Evolutionary conservation across 1,140 invertebrate species (phyloP), one percentile per base, ranked within the genome.

Genomic region (Hycleus phaleratus): DNA sequence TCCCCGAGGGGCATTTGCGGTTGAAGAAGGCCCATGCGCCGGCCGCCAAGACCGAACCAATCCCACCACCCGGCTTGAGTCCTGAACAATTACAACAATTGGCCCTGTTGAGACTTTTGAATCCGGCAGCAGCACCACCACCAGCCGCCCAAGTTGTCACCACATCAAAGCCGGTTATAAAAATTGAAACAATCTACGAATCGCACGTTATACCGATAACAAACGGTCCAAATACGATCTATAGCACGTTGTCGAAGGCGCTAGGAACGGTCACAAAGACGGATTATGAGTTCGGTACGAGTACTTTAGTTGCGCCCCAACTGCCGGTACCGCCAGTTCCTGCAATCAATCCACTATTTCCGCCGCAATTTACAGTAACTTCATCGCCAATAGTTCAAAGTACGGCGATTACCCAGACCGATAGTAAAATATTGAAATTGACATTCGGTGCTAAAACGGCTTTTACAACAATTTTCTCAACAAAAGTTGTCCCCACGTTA

Each of bases 381-480:
- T 90, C 87, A n/a, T 87, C 87, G 0, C 88, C 90, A 0, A 77
- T 92, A 10, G 79, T 91, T 1, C 82, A 88, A 44, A 88, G 88
- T 63, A 91, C 88, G 0, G 75, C 89, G 61, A 81, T 91, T 4
- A 91, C 87, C 1, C 78, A 86, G 49, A 92, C 90, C 0, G 84
- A 90, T 38, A 90, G 88, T 46, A 88, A 89, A 73, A 78, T 93
- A 12, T 73, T 93, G 12, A 91, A 92, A 69, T 74, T 94, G 9
- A 92, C 89, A 1, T 93, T 94, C 70, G 90, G 90, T 4, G 91
- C 91, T 18, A 90, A 90, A 68, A 92, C 91, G 0, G 87, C 90
- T 0, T 89, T 88, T 67, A 93, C 91, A 0, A 93, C 90, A 0
- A 74, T 93, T 25, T 93, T 85, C 68, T 89, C 87, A 0, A 92